phyloP scores from a whole-genome alignment of 2,888 invertebrate species.

The Calliphora vomitoria region DNA sequence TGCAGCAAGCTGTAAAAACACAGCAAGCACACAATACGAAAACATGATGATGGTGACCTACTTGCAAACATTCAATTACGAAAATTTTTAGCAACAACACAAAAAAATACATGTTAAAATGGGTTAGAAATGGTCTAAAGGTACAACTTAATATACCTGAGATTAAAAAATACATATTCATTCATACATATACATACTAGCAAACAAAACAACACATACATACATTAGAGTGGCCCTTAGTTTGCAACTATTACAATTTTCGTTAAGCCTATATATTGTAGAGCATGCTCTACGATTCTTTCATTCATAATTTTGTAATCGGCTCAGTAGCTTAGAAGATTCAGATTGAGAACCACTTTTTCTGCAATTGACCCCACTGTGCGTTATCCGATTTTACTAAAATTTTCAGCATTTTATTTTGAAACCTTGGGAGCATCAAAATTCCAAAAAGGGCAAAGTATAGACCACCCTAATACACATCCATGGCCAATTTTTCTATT shows the following conservation, averaged over 20 bases:
- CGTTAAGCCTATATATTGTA: too few species aligned
- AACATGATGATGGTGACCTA: slow-evolving; percentile 64
- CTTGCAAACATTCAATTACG: slow-evolving; percentile 69
- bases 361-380: too few species aligned
- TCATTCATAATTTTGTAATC: too few species aligned
- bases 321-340: too few species aligned
- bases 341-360: too few species aligned
- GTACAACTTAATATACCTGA: slow-evolving; percentile 58
- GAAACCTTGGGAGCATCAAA: too few species aligned
- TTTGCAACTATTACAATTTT: too few species aligned
- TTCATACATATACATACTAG: background rate
- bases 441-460: too few species aligned
- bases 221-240: background rate
- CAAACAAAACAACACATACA: background rate
- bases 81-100: slow-evolving; percentile 42
- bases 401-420: too few species aligned
- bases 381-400: too few species aligned
- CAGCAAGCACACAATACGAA: slow-evolving; percentile 13
- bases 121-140: slow-evolving; percentile 55
- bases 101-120: slow-evolving; percentile 46
- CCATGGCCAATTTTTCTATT: background rate
- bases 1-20: slow-evolving; percentile 11
- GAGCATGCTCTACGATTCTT: too few species aligned
- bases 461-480: background rate
- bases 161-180: slow-evolving; percentile 45